Base-by-base conservation (phyloP, 2,113 vertebrate genomes). In the Pluvianellus socialis region DNA sequence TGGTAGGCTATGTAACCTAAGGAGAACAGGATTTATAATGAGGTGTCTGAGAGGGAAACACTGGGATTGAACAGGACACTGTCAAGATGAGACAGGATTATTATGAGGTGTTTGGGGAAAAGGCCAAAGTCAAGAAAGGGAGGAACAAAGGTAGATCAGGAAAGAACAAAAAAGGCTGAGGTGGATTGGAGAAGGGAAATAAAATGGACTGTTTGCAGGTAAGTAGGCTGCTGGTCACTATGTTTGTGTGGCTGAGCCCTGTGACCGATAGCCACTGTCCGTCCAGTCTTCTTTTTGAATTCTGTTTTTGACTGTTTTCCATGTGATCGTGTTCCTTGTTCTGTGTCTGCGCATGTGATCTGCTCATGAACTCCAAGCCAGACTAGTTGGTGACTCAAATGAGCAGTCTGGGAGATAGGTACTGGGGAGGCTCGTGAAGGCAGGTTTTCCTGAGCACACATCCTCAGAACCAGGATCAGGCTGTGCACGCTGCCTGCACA, bases 401-500 rank as follows among this genome's bases (percentile, higher is more conserved):
- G 14, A 65, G 32, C 49, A 38, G 24, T 33, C 20, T 76, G 42
- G 68, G 33, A 55, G 49, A 49, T 7, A 14, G 53, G 15, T 65
- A 33, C 38, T 30, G 45, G 40, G 35, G 45, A 87, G 44, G 65
- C 4, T 11, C 45, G 22, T 12, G 23, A 40, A 71, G 50, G 23
- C 7, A 7, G 20, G 24, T 67, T 73, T 74, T 42, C 52, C 33
- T 26, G 6, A 26, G 10, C 66, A 33, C 7, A 1, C 44, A n/a
- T 40, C 59, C 49, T 61, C 22, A 38, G 45, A 45, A 65, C 8
- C 26, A 45, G 74, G 40, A 55, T 35, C 1, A 2, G 23, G 38
- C 73, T 63, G 0, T 40, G 42, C 47, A 20, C 2, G 1, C 35
- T 81, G n/a, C 59, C 30, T 35, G 42, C 2, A 0, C 9, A 24